Evolutionary conservation across 2,113 vertebrate genomes (phyloP).

Genomic region (Felis chaus): DNA sequence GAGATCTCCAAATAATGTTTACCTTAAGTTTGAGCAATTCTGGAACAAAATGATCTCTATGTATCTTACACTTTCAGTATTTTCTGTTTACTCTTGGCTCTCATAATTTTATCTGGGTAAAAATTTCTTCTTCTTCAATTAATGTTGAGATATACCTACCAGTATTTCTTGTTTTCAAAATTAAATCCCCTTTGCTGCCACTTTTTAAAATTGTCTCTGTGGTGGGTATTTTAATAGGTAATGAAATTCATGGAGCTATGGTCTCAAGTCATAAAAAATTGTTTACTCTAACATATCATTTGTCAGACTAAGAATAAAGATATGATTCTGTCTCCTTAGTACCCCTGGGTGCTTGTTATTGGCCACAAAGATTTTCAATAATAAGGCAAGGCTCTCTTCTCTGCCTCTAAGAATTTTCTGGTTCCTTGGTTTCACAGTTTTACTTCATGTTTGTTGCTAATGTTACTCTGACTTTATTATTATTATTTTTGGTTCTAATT

Average conservation of each 20-base stretch:
- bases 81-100: constrained; percentile 22
- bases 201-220: not conserved
- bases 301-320: not conserved
- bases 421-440: not conserved
- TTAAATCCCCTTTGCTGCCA: not conserved
- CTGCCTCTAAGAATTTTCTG: not conserved
- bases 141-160: not conserved
- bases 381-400: not conserved
- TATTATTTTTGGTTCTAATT: not conserved
- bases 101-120: constrained; percentile 27
- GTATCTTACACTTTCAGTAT: not conserved
- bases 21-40: constrained; percentile 14
- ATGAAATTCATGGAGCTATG: not conserved
- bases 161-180: not conserved
- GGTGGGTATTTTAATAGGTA: not conserved
- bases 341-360: not conserved
- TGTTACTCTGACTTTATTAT: not conserved
- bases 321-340: not conserved
- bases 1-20: not conserved
- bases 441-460: not conserved
- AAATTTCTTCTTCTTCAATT: not conserved
- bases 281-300: not conserved
- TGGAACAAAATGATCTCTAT: not conserved
- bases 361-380: not conserved
- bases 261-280: not conserved